Evolutionary conservation across 2,113 vertebrate species (phyloP), one percentile per base, ranked within the genome.

Genomic region (Phoxinus phoxinus): DNA sequence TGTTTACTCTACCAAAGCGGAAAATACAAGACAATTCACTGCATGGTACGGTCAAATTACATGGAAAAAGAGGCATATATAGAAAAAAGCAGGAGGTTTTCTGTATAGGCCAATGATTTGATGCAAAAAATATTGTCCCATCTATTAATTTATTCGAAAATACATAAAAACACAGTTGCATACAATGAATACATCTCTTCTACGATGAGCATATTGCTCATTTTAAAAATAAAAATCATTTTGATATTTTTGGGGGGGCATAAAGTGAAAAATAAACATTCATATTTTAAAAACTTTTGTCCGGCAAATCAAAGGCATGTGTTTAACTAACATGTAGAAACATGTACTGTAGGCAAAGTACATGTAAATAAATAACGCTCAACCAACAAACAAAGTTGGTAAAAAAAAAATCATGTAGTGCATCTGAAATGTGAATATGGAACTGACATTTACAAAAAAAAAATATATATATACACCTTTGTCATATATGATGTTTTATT

Each of bases 1-100:
- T 94, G 58, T 27, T 63, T 91, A 27, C 46, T 41, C 72, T 81
- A 72, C 3, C n/a, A 90, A 82, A 67, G 11, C 19, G 1, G 51
- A 80, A 63, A 76, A 23, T 27, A 78, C n/a, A 25, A 63, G 10
- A 27, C 56, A 79, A 51, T 71, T 58, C 32, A 53, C 27, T 56
- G n/a, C n/a, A n/a, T n/a, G 11, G 17, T 48, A 71, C 12, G 53
- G 11, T 83, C 12, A 79, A 25, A 25, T 15, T 15, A n/a, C 32
- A 27, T 32, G 19, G 1, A 58, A 59, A 78, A 12, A 11, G 19
- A 78, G 17, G 48, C 9, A 77, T 25, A 46, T 10, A 69, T 37
- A 69, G 6, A 69, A 69, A 30, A 30, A 56, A 30, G 32, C 30
- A 6, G 2, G 12, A 69, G 13, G 15, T 9, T 9, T 27, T 27